A percentile compares a stretch with the other conserved stretches of the same genome.
phyloP scores from a whole-genome alignment of 1,140 invertebrate genomes.

The Habropoda laboriosa region DNA sequence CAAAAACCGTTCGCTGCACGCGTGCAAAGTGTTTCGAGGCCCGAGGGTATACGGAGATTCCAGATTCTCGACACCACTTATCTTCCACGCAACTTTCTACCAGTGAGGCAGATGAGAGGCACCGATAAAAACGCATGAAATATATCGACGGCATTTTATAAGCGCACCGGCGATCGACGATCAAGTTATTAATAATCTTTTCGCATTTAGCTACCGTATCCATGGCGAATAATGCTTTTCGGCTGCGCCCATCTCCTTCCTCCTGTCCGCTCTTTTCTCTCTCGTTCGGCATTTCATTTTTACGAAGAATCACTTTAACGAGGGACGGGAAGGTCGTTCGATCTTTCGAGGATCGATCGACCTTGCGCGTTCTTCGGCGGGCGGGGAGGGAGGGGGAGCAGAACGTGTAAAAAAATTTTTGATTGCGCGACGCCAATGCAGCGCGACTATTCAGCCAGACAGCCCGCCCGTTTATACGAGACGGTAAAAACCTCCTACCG shows the following conservation, averaged over 20 bases:
- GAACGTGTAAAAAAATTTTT: not conserved
- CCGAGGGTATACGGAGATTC: conserved; percentile 63
- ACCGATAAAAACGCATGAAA: conserved; percentile 69
- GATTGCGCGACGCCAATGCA: conserved; percentile 38
- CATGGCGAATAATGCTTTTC: conserved; percentile 50
- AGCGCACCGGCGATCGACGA: conserved; percentile 56
- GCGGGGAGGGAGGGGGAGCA: not conserved
- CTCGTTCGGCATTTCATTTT: too few relatives aligned
- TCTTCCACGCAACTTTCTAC: conserved; percentile 67
- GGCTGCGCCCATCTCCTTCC: not conserved
- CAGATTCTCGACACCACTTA: conserved; percentile 71
- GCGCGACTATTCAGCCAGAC: conserved; percentile 56
- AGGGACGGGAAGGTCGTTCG: too few relatives aligned
- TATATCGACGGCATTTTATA: conserved; percentile 66
- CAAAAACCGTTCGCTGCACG: conserved; percentile 64
- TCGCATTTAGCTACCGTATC: conserved; percentile 65
- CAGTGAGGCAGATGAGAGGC: conserved; percentile 67
- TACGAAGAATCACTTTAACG: conserved; percentile 14
- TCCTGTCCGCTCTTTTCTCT: not conserved
- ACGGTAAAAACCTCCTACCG: conserved; percentile 62
- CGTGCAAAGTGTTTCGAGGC: conserved; percentile 68
- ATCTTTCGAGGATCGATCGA: not conserved
- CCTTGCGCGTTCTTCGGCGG: not conserved
- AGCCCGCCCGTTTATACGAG: conserved; percentile 52
- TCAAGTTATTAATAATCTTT: conserved; percentile 68